Percentiles rank a stretch among this genome's conserved stretches.
These are phyloP conservation scores for Leucosticte australis DNA, from an alignment of 2,113 vertebrate species.

Conservation along the genomic window DNA sequence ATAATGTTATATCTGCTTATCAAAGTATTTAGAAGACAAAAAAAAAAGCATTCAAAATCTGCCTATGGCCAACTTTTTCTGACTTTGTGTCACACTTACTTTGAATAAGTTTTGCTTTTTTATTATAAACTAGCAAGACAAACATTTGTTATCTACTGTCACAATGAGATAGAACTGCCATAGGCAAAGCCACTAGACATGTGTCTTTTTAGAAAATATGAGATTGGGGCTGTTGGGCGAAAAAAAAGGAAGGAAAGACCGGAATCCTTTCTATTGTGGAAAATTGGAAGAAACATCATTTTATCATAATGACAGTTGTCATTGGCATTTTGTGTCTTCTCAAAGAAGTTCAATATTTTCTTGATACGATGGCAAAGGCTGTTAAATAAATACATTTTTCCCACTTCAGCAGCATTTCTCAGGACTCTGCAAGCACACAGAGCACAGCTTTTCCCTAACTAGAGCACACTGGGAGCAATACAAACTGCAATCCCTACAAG, in stretches of 20 bases:
- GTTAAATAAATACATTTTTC: not conserved
- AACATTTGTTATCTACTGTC: constrained; percentile 18
- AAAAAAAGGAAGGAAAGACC: not conserved
- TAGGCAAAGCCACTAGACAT: constrained; percentile 31
- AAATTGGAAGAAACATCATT: not conserved
- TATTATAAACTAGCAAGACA: constrained; percentile 8
- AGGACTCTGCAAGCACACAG: not conserved
- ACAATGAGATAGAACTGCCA: constrained; percentile 17
- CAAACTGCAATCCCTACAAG: not conserved
- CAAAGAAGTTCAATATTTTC: not conserved
- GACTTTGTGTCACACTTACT: constrained; percentile 16
- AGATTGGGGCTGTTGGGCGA: not conserved
- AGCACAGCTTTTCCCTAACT: not conserved
- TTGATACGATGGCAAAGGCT: not conserved
- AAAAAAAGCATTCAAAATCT: not conserved
- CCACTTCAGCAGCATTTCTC: not conserved
- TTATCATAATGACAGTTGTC: constrained; percentile 9
- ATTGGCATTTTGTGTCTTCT: not conserved
- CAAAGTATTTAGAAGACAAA: constrained; percentile 3
- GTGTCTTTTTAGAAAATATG: not conserved
- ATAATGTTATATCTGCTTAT: not conserved
- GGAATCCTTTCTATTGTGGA: not conserved
- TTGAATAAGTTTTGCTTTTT: constrained; percentile 4
- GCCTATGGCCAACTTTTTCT: not conserved
- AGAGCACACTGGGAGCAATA: not conserved